Conservation (phyloP, 2,888 invertebrate species). For the Unio pictorum region DNA sequence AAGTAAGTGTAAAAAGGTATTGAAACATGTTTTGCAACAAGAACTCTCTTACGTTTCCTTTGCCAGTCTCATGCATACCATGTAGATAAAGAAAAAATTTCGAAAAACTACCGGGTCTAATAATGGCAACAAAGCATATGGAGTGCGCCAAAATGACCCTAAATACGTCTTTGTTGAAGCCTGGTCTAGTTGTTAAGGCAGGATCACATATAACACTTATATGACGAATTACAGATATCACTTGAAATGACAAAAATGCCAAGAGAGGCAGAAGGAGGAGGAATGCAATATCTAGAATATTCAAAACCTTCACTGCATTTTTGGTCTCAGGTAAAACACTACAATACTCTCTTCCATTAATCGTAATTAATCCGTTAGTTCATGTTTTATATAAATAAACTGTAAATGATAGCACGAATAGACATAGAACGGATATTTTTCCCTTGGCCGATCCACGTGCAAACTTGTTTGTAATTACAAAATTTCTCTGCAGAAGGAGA, state of each 20-base stretch:
- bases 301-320: conserved; percentile 43
- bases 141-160: conserved; percentile 41
- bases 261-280: conserved; percentile 44
- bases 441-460: conserved; percentile 39
- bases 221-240: conserved; percentile 20
- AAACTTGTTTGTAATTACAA: conserved; percentile 14
- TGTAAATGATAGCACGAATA: conserved; percentile 45
- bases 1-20: conserved; percentile 49
- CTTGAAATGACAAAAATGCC: conserved; percentile 41
- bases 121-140: conserved; percentile 42
- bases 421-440: conserved; percentile 31
- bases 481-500: conserved; percentile 32
- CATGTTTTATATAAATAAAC: conserved; percentile 56
- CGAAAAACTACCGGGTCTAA: conserved; percentile 47
- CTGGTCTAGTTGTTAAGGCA: conserved; percentile 11
- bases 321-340: conserved; percentile 50
- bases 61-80: conserved; percentile 19
- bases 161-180: conserved; percentile 35
- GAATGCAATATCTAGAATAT: conserved; percentile 45
- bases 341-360: conserved; percentile 33
- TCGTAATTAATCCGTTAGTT: conserved; percentile 43
- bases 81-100: conserved; percentile 34
- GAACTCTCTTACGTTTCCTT: conserved; percentile 28
- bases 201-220: conserved; percentile 12
- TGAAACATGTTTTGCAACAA: conserved; percentile 49